phyloP scores from a whole-genome alignment of 1,140 invertebrate genomes.

The Euglossa dilemma region DNA sequence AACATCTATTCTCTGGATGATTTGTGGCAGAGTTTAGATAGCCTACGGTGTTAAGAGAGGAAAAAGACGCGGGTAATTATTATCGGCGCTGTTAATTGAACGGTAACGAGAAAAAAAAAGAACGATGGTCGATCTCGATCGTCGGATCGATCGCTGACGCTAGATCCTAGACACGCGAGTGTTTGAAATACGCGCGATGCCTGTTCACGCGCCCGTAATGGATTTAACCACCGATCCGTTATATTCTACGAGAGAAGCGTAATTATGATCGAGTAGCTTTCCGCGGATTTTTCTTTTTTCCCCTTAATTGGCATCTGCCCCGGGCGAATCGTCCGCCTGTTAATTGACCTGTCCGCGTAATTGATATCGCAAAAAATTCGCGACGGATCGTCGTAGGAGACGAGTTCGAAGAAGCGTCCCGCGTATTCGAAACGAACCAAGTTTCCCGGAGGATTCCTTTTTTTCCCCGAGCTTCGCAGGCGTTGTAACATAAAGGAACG shows the following conservation, averaged over 20 bases:
- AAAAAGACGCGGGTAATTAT: neutral
- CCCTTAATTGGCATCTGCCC: neutral
- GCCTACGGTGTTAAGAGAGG: neutral
- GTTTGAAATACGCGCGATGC: neutral
- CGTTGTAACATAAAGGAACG: neutral
- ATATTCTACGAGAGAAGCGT: neutral
- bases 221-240: neutral
- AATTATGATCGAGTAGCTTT: neutral
- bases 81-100: neutral
- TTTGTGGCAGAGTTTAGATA: neutral
- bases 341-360: neutral
- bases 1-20: neutral
- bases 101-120: neutral
- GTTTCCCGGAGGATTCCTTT: too few species aligned
- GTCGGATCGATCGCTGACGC: neutral
- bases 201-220: neutral
- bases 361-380: neutral
- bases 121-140: neutral
- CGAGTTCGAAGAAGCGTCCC: too few species aligned
- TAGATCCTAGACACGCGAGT: too few species aligned
- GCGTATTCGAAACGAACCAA: too few species aligned
- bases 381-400: too few species aligned
- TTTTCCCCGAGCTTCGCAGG: too few species aligned
- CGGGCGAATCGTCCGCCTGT: neutral
- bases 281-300: neutral